Percentiles rank a stretch among this genome's conserved stretches.
Conservation (phyloP, 2,888 invertebrate genomes). For the Oithona nana region DNA sequence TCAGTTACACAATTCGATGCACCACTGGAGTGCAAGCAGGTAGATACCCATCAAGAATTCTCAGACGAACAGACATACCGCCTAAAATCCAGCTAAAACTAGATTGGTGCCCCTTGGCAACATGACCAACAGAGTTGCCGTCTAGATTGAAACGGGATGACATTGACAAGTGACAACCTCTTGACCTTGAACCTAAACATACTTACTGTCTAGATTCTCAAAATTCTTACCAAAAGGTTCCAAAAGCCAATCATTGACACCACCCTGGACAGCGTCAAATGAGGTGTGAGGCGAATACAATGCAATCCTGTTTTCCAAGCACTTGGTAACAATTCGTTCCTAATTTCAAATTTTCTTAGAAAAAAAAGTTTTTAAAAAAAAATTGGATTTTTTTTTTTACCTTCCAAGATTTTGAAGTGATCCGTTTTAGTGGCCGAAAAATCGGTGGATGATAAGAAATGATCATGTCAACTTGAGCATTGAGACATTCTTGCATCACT, state of each 20-base stretch:
- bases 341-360: conserved; percentile 29
- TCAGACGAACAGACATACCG: too few species aligned
- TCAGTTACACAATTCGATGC: too few species aligned
- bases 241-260: conserved; percentile 85
- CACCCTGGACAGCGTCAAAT: conserved; percentile 61
- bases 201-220: too few species aligned
- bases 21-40: too few species aligned
- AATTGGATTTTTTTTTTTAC: conserved; percentile 30
- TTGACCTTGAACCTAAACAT: too few species aligned
- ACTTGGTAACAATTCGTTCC: conserved; percentile 55
- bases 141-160: too few species aligned
- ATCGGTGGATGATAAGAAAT: conserved; percentile 92
- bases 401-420: conserved; percentile 45
- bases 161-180: too few species aligned
- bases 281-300: conserved; percentile 83
- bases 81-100: too few species aligned
- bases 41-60: too few species aligned
- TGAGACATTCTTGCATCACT: conserved; percentile 61
- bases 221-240: conserved; percentile 40
- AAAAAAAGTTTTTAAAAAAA: conserved; percentile 12
- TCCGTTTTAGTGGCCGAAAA: conserved; percentile 58
- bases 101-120: too few species aligned
- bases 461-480: conserved; percentile 49
- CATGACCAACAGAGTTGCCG: too few species aligned
- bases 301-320: conserved; percentile 64